These are phyloP conservation scores for Paracyprichromis sp. DNA, from an alignment of 2,113 vertebrate genomes.

Conservation along the genomic window DNA sequence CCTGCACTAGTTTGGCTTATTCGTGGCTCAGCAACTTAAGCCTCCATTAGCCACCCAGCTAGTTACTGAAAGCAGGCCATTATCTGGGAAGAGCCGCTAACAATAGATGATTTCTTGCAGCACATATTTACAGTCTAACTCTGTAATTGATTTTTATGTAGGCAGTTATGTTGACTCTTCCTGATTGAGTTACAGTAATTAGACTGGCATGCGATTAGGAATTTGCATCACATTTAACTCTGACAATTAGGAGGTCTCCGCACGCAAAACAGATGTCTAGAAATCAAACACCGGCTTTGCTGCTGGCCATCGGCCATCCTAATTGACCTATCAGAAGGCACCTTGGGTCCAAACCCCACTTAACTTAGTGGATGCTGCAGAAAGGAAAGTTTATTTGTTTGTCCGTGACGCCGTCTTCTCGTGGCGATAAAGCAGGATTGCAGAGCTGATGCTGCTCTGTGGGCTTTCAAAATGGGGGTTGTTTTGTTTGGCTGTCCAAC, in stretches of 20 bases:
- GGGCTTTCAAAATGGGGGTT: conserved; percentile 1
- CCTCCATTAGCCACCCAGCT: conserved; percentile 6
- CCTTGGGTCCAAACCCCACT: background rate
- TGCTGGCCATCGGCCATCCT: background rate
- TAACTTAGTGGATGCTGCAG: background rate
- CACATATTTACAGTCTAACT: background rate
- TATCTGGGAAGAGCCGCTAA: background rate
- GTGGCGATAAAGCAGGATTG: background rate
- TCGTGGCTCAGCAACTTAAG: background rate
- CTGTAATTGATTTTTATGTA: background rate
- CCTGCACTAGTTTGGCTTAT: background rate
- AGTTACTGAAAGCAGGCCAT: background rate
- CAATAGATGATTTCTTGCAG: background rate
- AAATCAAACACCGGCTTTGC: background rate
- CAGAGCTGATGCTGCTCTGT: background rate
- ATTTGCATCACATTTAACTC: background rate
- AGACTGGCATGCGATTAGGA: background rate
- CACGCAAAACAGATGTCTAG: background rate
- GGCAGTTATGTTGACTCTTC: background rate
- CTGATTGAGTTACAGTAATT: conserved; percentile 25
- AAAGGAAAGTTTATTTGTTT: background rate
- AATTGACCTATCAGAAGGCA: conserved; percentile 5
- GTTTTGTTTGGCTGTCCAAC: conserved; percentile 35
- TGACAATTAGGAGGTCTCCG: background rate
- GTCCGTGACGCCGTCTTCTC: background rate